A percentile compares a stretch with the other conserved stretches of the same genome.
These are phyloP conservation scores for Glyptemys insculpta DNA, from an alignment of 2,797 vertebrate species.

Conservation along the genomic window DNA sequence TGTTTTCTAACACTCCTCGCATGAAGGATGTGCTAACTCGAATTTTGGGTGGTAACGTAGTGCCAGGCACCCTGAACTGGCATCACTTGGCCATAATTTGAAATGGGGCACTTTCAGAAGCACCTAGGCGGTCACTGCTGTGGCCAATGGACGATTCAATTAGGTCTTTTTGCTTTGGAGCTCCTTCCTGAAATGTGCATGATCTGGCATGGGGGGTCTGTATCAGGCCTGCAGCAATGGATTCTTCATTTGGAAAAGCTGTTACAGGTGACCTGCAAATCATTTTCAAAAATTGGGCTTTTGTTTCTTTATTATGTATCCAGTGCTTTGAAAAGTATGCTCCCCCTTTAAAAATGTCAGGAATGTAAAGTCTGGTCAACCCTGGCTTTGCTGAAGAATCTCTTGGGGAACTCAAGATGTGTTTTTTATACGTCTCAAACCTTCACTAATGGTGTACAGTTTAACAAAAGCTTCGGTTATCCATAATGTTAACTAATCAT, in stretches of 20 bases:
- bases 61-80: too few species aligned
- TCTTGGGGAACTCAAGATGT: slow-evolving; percentile 45
- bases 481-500: slow-evolving; percentile 28
- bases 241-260: slow-evolving; percentile 15
- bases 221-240: rapidly evolving
- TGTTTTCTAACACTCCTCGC: not conserved
- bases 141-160: rapidly evolving
- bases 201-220: not conserved
- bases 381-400: slow-evolving; percentile 44
- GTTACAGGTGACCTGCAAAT: slow-evolving; percentile 49
- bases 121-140: not conserved
- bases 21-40: not conserved
- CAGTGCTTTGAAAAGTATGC: slow-evolving; percentile 62
- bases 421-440: slow-evolving; percentile 49
- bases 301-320: slow-evolving; percentile 43
- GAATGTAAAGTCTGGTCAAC: slow-evolving; percentile 72
- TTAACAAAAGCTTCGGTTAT: slow-evolving; percentile 70
- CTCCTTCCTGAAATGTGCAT: slow-evolving; percentile 29
- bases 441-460: slow-evolving; percentile 2
- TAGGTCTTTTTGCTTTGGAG: not conserved
- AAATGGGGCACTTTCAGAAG: not conserved
- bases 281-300: not conserved
- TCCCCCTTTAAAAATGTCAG: slow-evolving; percentile 60
- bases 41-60: not conserved
- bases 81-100: not conserved